Percentiles rank a stretch among this genome's conserved stretches.
phyloP scores from a whole-genome alignment of 2,888 invertebrate genomes.

The Creontiades dilutus region DNA sequence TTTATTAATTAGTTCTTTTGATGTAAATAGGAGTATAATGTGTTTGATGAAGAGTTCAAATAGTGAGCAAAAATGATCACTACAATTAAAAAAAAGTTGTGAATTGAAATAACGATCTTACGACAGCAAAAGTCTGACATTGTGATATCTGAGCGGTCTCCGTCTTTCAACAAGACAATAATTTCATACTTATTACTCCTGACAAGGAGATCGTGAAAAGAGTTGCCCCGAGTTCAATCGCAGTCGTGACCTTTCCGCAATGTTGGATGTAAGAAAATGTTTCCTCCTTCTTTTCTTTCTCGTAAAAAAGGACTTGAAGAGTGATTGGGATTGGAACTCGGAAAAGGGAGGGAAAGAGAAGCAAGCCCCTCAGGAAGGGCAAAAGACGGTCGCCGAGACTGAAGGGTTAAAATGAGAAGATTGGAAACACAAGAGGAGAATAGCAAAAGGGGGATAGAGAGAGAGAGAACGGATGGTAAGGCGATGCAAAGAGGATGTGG shows the following conservation, averaged over 20 bases:
- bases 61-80: not conserved
- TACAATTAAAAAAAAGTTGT: not conserved
- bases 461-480: not conserved
- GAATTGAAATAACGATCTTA: not conserved
- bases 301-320: not conserved
- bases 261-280: not conserved
- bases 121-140: not conserved
- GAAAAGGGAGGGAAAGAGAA: not conserved
- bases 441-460: not conserved
- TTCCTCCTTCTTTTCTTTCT: not conserved
- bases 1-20: too few relatives aligned
- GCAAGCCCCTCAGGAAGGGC: not conserved
- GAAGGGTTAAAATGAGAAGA: slow-evolving; percentile 23
- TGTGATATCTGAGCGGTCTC: not conserved
- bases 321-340: not conserved
- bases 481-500: not conserved
- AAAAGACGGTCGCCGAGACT: slow-evolving; percentile 8
- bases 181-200: not conserved
- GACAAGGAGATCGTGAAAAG: not conserved
- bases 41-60: too few relatives aligned
- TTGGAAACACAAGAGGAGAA: slow-evolving; percentile 28
- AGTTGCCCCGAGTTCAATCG: not conserved
- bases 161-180: not conserved
- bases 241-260: not conserved
- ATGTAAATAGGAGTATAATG: too few relatives aligned